Base-by-base conservation (phyloP, 2,797 vertebrate genomes). In the Epinephelus coioides region DNA sequence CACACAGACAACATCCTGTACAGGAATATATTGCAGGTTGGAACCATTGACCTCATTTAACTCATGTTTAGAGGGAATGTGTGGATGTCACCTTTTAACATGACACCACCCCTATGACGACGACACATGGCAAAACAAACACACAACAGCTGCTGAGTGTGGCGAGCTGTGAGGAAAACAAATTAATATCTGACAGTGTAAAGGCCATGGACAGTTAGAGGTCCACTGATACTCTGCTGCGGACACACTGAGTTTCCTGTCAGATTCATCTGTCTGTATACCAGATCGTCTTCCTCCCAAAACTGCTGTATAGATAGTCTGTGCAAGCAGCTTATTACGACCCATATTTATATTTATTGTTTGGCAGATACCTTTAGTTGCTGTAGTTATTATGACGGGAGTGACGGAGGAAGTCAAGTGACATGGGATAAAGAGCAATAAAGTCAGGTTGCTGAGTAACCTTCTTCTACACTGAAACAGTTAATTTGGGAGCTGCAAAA, bases 31-130 rank as follows among this genome's bases (percentile, higher is more conserved):
- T 4, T 50, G 13, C 12, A 38, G 47, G 64, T 73, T 66, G 18
- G 13, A 80, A 47, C 19, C 40, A 65, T 64, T 43, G 44, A 70
- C 65, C 38, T 61, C 18, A 25, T 61, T 61, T 60, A 23, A 67
- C n/a, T 60, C n/a, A 17, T 9, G 12, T 49, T 43, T 27, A 9
- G 23, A 53, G 10, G 19, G 56, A n/a, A 68, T 6, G 72, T 66
- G 54, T 46, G 21, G 38, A 65, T 64, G 59, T 40, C 27, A 60
- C 47, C 74, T 69, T 72, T 65, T n/a, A 72, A 64, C 27, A 13
- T 63, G 72, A 43, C 51, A 63, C 78, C 40, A 15, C 12, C 8
- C 18, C 11, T 5, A 30, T 34, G 34, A 34, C 7, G 34, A 34
- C 34, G 7, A 27, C 67, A 15, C 38, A 47, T 1, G 6, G 59